Base-by-base conservation (phyloP, 2,113 vertebrate species). In the Etheostoma spectabile region DNA sequence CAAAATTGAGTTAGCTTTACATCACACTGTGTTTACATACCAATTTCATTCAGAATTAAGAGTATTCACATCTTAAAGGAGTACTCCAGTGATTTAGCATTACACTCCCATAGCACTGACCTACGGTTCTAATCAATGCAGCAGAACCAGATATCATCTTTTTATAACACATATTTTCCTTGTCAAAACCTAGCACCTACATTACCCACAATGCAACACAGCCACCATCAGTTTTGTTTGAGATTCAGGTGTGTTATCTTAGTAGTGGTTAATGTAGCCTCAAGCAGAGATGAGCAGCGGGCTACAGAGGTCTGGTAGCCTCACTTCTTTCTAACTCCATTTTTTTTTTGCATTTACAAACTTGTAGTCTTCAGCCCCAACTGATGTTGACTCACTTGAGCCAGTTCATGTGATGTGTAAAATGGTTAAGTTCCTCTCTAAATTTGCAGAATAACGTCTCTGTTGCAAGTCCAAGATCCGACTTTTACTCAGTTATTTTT, bases 21-120 rank as follows among this genome's bases (percentile, higher is more conserved):
- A 63, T 13, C 22, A 56, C n/a, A 15, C 33, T 22, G 8, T 19
- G n/a, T 59, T 68, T 62, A 52, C 27, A 27, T 27, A 21, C 24
- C 49, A 24, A 7, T 60, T 76, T 81, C 15, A 53, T 68, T 57
- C 19, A 52, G 16, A 66, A 6, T 53, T 63, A 67, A 56, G 19
- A 21, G 6, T 24, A 60, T 53, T 57, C 53, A 2, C 45, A 57
- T n/a, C 14, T 46, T 42, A 24, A 72, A 6, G 21, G 8, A 63
- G 8, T 10, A 18, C 4, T 56, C 4, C 4, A 53, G 3, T 13
- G 4, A 56, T 72, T 48, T n/a, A 53, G 24, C 6, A 52, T 19
- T 79, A 1, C 14, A 4, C 7, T 45, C 16, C 24, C 53, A 14
- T 10, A 38, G 10, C 10, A 11, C 10, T 42, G 38, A 42, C 38